Base-by-base conservation (phyloP, 2,113 vertebrate species). In the Alouatta palliata region DNA sequence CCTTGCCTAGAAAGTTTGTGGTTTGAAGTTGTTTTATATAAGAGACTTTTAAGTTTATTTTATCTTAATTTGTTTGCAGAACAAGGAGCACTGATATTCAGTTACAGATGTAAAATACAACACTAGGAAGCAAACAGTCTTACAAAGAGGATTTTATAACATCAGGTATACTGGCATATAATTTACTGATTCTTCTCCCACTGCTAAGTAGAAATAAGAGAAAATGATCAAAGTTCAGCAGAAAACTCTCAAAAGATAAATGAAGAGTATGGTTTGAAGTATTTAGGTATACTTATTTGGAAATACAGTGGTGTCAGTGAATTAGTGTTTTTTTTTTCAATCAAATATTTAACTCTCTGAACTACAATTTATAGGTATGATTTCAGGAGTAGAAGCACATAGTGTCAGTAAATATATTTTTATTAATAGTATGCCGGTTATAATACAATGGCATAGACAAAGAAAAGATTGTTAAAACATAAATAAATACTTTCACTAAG, bases 171-270 rank as follows among this genome's bases (percentile, higher is more conserved):
- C 27, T 73, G 61, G 37, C 64, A 82, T 71, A 11, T 90, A 88
- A 90, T 66, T 95, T 94, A 70, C 1, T 5, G 77, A 92, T 73
- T 85, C 49, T 86, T 92, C 27, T 56, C 68, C 43, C 8, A 85
- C 19, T 47, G 17, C 80, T 84, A 82, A 68, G 37, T 87, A 97
- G 80, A 92, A 98, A 96, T 0, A 0, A 83, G 94, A 94, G 96
- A 96, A 98, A 97, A 97, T 96, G 94, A 97, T 3, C 20, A 93
- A 96, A 97, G 97, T 98, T 97, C 94, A 98, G 83, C 92, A 96
- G 84, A 96, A 97, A 98, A 92, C 85, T 95, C 92, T 93, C 66
- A 96, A 95, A 76, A 97, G 96, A 98, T 96, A 98, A 73, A 95
- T 97, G 86, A 97, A 97, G 91, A 96, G 80, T 94, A 97, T 82